Evolutionary conservation across 2,888 invertebrate species (phyloP), one percentile per base, ranked within the genome.

Genomic region (Linnaemya tessellans): DNA sequence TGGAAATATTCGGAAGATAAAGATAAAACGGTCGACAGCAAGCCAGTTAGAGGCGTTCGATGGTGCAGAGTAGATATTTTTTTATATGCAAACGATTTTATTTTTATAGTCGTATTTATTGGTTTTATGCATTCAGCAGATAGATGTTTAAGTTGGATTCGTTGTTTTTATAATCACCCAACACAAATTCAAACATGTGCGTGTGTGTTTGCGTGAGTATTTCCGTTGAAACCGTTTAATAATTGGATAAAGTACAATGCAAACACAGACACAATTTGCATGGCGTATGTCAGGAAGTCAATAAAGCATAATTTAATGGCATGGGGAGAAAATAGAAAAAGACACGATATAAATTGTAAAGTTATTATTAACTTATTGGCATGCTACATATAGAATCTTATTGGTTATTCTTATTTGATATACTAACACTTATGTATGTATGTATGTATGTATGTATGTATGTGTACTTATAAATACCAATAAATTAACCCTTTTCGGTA

Each of bases 281-380:
- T 60, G n/a, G 25, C 15, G n/a, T 41, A 22, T 56, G 20, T 35
- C 46, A 82, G 68, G 70, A 82, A 49, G 64, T 71, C 70, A 51
- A 80, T 80, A 73, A 64, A 46, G 10, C 70, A 82, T 82, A 77
- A 77, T 82, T 77, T 56, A 58, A 58, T 65, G 38, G 15, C 18
- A 49, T 10, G 56, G 18, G 18, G 38, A 20, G 8, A 38, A 30
- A 11, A 38, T 35, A 38, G 18, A 62, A 60, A 51, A 20, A 60
- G 4, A 70, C 11, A 67, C 10, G 41, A 46, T 46, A 68, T 7
- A 18, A 49, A 67, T 30, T 18, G 38, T n/a, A 67, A 41, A 73
- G 4, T 62, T 62, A n/a, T 43, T 43, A 70, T 35, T n/a, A 18
- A 51, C 11, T 51, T 38, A 22, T 56, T 43, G 22, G 22, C 41